Base-by-base conservation (phyloP, 2,113 vertebrate genomes). In the Ictalurus punctatus region DNA sequence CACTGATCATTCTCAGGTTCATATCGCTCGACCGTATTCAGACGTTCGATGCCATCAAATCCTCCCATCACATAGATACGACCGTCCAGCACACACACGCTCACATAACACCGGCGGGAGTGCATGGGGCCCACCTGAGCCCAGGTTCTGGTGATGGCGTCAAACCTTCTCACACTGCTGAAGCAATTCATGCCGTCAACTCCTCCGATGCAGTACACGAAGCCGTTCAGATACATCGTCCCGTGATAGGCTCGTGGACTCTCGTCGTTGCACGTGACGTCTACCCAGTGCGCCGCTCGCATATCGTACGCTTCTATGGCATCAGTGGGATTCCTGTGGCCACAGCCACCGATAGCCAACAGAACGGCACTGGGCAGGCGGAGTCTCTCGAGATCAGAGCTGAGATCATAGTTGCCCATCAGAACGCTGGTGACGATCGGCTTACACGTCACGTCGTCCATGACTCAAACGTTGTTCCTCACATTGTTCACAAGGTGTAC, bases 11-110 rank as follows among this genome's bases (percentile, higher is more conserved):
- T 40, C 40, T 40, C 40, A 40, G 40, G 40, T 40, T 40, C 40
- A 40, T 40, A 40, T 40, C 40, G 40, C 40, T 40, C 40, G 4
- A 40, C 40, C 3, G 40, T 40, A 40, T 40, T 40, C 40, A 40
- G 40, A 40, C 40, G 40, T 40, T 40, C 40, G 4, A 40, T 4
- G 4, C 40, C 40, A 40, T 97, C 96, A 27, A 95, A 97, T 12
- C 97, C 97, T 12, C 97, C 97, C 95, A 97, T 96, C 92, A 97
- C 96, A 0, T 97, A 97, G 91, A 97, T 96, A 82, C 92, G 93
- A 56, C 93, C 86, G 34, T 95, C 86, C 59, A 96, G 95, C 40
- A 40, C 6, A 96, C 93, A 0, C 40, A 97, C 95, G 0, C 97
- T 97, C 82, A 97, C 94, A 0, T 97, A 97, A 92, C 96, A 96